Conservation (phyloP, 2,113 vertebrate species). For the Thomomys bottae region DNA sequence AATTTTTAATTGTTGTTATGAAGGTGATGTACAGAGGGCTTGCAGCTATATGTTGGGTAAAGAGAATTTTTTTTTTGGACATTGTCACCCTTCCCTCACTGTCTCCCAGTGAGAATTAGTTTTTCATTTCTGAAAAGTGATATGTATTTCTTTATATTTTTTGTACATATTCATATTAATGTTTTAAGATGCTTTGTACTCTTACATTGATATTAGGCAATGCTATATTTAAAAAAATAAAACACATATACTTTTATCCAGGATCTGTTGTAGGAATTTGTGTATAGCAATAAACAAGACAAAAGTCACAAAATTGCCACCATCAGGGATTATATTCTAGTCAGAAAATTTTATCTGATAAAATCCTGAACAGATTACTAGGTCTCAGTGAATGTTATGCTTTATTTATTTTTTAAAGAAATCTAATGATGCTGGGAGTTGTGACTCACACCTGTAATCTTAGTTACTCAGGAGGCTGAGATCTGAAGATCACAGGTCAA, state of each 20-base stretch:
- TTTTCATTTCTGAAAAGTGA: background rate
- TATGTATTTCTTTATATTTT: background rate
- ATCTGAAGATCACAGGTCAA: no score
- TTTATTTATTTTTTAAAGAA: background rate
- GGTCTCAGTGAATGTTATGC: background rate
- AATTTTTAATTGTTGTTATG: no score
- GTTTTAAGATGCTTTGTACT: background rate
- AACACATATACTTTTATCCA: background rate
- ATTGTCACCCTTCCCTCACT: no score
- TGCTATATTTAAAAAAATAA: background rate
- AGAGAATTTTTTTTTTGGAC: no score
- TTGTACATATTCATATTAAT: background rate
- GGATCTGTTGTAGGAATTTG: background rate
- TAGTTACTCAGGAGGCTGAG: no score
- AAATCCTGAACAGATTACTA: background rate
- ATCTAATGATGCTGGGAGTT: no score
- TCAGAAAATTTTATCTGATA: background rate
- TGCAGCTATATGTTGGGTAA: no score
- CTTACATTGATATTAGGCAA: background rate
- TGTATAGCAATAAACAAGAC: background rate
- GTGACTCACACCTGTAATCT: no score
- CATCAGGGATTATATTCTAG: background rate
- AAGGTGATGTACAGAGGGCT: no score
- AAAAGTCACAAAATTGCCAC: conserved; percentile 6
- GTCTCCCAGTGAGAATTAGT: no score